Percentiles rank a stretch among this genome's conserved stretches.
Conservation (phyloP, 2,113 vertebrate genomes). For the Ciconia boyciana region DNA sequence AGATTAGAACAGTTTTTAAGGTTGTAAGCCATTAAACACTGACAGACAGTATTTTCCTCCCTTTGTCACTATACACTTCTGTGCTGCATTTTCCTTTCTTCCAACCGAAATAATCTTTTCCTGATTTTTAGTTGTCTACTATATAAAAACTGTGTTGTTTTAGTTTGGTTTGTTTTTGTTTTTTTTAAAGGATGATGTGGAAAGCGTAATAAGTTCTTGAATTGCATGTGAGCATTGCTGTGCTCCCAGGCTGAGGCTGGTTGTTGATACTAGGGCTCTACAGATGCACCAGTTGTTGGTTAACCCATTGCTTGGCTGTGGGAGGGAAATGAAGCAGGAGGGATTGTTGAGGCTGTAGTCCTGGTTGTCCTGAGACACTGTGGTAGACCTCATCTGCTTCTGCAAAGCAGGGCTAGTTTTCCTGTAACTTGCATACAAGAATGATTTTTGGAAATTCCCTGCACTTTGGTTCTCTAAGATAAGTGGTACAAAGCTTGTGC, state of each 20-base stretch:
- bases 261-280: not conserved
- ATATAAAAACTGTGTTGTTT: not conserved
- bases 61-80: not conserved
- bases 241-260: not conserved
- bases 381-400: not conserved
- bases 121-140: not conserved
- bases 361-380: not conserved
- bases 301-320: not conserved
- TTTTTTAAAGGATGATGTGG: not conserved
- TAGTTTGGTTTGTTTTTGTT: not conserved
- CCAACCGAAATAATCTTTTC: not conserved
- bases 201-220: not conserved
- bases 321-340: not conserved
- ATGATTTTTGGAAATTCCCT: not conserved
- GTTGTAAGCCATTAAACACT: constrained; percentile 5
- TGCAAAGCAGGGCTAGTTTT: not conserved
- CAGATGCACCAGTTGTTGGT: not conserved
- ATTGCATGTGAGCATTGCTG: not conserved
- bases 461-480: not conserved
- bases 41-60: not conserved
- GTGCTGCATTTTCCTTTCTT: not conserved
- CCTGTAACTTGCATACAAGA: too few species aligned
- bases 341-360: not conserved
- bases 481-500: not conserved
- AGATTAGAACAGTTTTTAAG: not conserved